Evolutionary conservation across 2,113 vertebrate species (phyloP).

Genomic region (Ictalurus punctatus): DNA sequence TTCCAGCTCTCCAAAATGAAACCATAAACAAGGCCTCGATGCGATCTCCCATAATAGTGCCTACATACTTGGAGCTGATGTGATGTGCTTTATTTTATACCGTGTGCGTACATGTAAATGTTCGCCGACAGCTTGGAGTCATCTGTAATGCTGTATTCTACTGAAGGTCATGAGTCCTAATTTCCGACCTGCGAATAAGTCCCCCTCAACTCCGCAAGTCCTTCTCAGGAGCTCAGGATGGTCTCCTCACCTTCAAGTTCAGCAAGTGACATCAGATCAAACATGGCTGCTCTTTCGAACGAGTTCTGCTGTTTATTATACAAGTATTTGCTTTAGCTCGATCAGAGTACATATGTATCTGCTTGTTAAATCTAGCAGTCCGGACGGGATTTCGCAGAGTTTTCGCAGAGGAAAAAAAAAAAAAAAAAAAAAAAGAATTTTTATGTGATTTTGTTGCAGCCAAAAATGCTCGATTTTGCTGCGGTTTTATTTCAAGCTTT

Average conservation of each 20-base stretch:
- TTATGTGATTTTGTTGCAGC: too few species aligned
- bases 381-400: too few species aligned
- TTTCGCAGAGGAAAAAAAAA: too few species aligned
- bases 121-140: neutral
- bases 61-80: neutral
- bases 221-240: neutral
- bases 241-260: neutral
- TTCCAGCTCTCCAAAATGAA: constrained; percentile 25
- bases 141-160: neutral
- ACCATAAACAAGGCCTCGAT: constrained; percentile 14
- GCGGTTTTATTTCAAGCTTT: too few species aligned
- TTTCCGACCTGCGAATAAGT: neutral
- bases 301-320: neutral
- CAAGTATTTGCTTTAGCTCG: neutral
- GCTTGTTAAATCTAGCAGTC: too few species aligned
- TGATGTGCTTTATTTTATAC: neutral
- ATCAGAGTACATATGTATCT: neutral
- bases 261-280: neutral
- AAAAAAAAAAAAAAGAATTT: too few species aligned
- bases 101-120: neutral
- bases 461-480: too few species aligned
- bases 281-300: neutral
- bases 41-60: neutral
- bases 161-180: neutral
- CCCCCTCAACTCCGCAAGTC: neutral